These are phyloP conservation scores for Catharus minimus DNA, from an alignment of 2,113 vertebrate genomes.

Conservation along the genomic window DNA sequence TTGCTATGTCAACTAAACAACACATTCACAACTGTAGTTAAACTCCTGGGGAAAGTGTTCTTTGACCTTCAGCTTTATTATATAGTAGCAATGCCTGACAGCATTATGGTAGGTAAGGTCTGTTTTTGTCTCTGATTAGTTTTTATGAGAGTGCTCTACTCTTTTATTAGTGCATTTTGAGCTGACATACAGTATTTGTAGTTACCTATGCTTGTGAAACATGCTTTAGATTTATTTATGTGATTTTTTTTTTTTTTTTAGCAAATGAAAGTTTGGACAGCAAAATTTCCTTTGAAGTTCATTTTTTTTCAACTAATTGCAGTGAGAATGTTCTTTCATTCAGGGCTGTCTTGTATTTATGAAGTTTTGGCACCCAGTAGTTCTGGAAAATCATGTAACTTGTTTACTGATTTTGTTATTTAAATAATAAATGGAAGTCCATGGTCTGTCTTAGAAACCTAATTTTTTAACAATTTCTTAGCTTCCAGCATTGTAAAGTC, in stretches of 20 bases:
- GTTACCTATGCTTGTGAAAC: background rate
- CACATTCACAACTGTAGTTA: background rate
- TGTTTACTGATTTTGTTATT: background rate
- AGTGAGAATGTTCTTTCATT: background rate
- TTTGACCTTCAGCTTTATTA: constrained; percentile 1
- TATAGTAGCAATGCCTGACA: background rate
- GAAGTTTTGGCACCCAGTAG: background rate
- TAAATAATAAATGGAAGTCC: background rate
- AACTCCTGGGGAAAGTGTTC: background rate
- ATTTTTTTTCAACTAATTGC: background rate
- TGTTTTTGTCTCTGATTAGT: background rate
- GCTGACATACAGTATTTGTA: background rate
- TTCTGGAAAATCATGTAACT: background rate
- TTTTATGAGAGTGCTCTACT: background rate
- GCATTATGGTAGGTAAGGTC: background rate
- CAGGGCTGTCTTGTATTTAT: background rate
- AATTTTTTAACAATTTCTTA: background rate
- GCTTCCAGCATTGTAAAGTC: background rate
- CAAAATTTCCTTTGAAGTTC: background rate
- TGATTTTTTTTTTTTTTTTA: background rate
- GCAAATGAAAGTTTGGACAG: background rate
- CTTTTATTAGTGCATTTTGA: background rate
- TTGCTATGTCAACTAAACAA: background rate
- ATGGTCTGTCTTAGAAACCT: background rate
- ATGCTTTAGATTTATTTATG: background rate